These are phyloP conservation scores for Myrmophylax atrothorax DNA, from an alignment of 2,113 vertebrate species.

Conservation along the genomic window DNA sequence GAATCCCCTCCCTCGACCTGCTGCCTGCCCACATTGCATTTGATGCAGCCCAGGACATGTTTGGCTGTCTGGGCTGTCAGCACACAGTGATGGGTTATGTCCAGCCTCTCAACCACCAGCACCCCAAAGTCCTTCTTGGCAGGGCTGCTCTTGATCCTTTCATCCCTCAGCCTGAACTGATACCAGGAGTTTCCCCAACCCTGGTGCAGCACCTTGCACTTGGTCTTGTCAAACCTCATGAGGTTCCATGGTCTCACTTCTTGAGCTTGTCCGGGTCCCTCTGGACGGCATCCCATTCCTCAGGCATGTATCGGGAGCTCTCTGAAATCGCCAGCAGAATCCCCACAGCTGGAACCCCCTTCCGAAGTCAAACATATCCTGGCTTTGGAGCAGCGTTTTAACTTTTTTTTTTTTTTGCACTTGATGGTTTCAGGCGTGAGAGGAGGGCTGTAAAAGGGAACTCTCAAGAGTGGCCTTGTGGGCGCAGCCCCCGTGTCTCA, in stretches of 20 bases:
- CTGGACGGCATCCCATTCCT: neutral
- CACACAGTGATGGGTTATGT: neutral
- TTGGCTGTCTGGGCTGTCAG: neutral
- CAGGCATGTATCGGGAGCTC: too few relatives aligned
- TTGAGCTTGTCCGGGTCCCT: neutral
- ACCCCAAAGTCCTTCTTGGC: neutral
- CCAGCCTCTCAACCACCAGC: neutral
- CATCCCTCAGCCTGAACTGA: neutral
- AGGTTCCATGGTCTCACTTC: neutral
- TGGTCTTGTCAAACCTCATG: neutral
- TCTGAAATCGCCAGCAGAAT: neutral
- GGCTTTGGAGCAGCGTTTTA: neutral
- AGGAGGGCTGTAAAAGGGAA: neutral
- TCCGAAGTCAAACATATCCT: neutral
- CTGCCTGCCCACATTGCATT: neutral
- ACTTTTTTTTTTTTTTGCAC: neutral
- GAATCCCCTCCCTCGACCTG: neutral
- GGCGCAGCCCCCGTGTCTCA: neutral
- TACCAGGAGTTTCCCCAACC: fast-evolving
- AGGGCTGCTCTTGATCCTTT: neutral
- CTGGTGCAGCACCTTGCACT: neutral
- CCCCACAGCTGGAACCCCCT: neutral
- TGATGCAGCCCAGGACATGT: neutral
- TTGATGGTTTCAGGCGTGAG: neutral
- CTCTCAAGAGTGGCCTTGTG: neutral